Percentiles rank a stretch among this genome's conserved stretches.
These are phyloP conservation scores for Neuroscelio doddi DNA, from an alignment of 2,888 invertebrate species.

Conservation along the genomic window DNA sequence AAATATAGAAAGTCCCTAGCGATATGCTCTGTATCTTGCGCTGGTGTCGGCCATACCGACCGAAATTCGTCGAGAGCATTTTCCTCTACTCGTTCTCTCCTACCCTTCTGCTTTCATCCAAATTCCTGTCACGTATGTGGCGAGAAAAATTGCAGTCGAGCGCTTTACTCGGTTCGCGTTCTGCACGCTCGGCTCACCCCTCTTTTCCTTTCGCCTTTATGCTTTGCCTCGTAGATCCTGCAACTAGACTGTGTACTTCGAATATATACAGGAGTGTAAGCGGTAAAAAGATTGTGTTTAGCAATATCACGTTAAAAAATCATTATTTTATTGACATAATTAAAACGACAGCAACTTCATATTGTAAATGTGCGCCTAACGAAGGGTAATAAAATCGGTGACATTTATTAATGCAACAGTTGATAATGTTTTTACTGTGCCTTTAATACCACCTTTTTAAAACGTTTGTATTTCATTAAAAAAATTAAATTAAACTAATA, in stretches of 20 bases:
- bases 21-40: slow-evolving; percentile 47
- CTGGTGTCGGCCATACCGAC: slow-evolving; percentile 45
- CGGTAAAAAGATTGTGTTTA: slow-evolving; percentile 40
- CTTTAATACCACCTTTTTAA: too few species aligned
- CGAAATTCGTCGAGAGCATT: slow-evolving; percentile 60
- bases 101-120: slow-evolving; percentile 59
- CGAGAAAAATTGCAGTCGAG: slow-evolving; percentile 72
- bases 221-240: slow-evolving; percentile 48
- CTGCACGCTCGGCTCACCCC: slow-evolving; percentile 65
- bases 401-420: too few species aligned
- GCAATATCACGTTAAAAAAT: slow-evolving; percentile 37
- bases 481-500: too few species aligned
- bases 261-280: slow-evolving; percentile 33
- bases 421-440: too few species aligned
- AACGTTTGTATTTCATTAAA: too few species aligned
- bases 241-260: slow-evolving; percentile 39
- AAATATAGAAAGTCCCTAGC: slow-evolving; percentile 60
- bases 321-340: too few species aligned
- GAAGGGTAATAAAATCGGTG: too few species aligned
- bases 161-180: slow-evolving; percentile 71
- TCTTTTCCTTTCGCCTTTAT: slow-evolving; percentile 34
- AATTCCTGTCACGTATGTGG: slow-evolving; percentile 72
- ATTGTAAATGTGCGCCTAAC: too few species aligned
- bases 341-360: too few species aligned
- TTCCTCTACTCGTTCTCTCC: slow-evolving; percentile 48